A percentile compares a stretch with the other conserved stretches of the same genome.
Evolutionary conservation across 1,140 invertebrate genomes (phyloP).

Genomic region (Cryptotermes secundus): DNA sequence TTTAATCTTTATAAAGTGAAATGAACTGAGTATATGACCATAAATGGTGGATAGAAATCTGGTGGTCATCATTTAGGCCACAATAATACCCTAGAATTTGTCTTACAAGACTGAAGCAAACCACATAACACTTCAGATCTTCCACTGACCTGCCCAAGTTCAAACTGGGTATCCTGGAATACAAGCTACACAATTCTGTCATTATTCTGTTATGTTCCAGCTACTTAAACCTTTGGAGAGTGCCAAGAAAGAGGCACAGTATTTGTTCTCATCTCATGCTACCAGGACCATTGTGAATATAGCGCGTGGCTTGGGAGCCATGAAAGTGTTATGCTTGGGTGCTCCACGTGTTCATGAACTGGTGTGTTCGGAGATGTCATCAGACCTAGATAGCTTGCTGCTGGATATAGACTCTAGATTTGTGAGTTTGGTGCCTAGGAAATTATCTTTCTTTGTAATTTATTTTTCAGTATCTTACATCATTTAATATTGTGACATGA

Average conservation of each 20-base stretch:
- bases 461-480: neutral
- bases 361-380: conserved; percentile 51
- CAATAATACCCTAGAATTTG: too few species aligned
- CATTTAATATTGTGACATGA: neutral
- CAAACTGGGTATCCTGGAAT: too few species aligned
- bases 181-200: too few species aligned
- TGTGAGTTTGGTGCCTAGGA: conserved; percentile 44
- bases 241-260: conserved; percentile 74
- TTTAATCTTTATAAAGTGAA: too few species aligned
- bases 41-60: too few species aligned
- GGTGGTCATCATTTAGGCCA: too few species aligned
- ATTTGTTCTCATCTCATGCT: conserved; percentile 63
- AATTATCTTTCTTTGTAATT: neutral
- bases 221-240: conserved; percentile 61
- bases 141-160: too few species aligned
- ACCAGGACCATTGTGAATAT: conserved; percentile 57
- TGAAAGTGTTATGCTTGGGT: conserved; percentile 71
- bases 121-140: too few species aligned
- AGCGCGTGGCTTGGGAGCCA: conserved; percentile 50
- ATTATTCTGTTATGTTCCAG: conserved; percentile 18
- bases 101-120: too few species aligned
- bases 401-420: conserved; percentile 76
- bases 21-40: too few species aligned
- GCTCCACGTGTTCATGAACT: conserved; percentile 74
- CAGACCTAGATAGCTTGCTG: conserved; percentile 63